These are phyloP conservation scores for Venustoraphidia nigricollis DNA, from an alignment of 2,888 invertebrate species.

Conservation along the genomic window DNA sequence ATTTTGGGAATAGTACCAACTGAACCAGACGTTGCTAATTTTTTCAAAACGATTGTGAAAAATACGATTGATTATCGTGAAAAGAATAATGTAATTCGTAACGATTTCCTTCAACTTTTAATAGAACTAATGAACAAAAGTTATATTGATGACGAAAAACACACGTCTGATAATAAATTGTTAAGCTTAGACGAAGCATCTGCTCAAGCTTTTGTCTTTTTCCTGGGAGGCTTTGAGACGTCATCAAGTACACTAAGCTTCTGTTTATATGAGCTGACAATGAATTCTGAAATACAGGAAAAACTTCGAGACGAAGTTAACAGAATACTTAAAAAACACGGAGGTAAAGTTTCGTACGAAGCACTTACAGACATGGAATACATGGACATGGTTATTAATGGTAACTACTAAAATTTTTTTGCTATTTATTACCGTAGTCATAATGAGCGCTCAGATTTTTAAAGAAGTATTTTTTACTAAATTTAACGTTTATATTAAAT, in stretches of 20 bases:
- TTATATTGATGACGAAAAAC: not conserved
- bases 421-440: not conserved
- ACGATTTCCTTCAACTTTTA: not conserved
- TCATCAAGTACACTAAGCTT: conserved; percentile 16
- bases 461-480: not conserved
- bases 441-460: too few relatives aligned
- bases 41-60: not conserved
- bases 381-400: conserved; percentile 13
- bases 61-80: not conserved
- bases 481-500: too few relatives aligned
- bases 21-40: not conserved
- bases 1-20: too few relatives aligned
- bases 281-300: conserved; percentile 15
- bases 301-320: conserved; percentile 15
- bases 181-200: conserved; percentile 2
- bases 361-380: conserved; percentile 15
- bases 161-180: not conserved
- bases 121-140: not conserved
- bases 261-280: conserved; percentile 14
- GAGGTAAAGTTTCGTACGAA: conserved; percentile 14
- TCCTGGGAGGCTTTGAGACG: conserved; percentile 16
- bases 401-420: not conserved
- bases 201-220: conserved; percentile 9
- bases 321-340: conserved; percentile 10
- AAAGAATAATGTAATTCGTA: not conserved